Conservation (phyloP, 2,888 invertebrate genomes). For the Tridacna crocea region DNA sequence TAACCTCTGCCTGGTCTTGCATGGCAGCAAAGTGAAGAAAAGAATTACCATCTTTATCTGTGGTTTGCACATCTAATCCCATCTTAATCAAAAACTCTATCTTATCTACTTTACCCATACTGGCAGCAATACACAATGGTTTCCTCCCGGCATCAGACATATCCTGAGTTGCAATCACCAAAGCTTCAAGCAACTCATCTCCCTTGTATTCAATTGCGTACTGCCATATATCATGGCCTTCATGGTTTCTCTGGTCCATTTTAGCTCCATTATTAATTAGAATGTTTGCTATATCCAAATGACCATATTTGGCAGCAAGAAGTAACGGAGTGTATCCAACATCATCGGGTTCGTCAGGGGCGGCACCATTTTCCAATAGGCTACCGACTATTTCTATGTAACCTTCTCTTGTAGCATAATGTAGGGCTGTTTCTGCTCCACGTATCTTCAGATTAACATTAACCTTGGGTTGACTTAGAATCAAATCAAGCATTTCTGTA, state of each 20-base stretch:
- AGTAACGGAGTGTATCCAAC: conserved; percentile 78
- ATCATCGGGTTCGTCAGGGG: conserved; percentile 78
- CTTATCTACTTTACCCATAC: conserved; percentile 69
- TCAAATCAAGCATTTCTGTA: conserved; percentile 61
- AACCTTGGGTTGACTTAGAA: conserved; percentile 63
- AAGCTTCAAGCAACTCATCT: conserved; percentile 7
- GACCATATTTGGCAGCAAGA: conserved; percentile 75
- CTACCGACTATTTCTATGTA: conserved; percentile 71
- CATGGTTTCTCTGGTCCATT: conserved; percentile 70
- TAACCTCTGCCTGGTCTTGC: conserved; percentile 67
- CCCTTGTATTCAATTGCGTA: conserved; percentile 71
- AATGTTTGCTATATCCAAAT: conserved; percentile 65
- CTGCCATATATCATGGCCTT: conserved; percentile 77
- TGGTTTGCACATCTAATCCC: conserved; percentile 67
- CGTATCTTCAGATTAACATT: conserved; percentile 75
- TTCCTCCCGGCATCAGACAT: conserved; percentile 40
- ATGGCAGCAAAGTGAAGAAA: conserved; percentile 79
- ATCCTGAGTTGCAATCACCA: conserved; percentile 9
- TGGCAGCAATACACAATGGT: conserved; percentile 77
- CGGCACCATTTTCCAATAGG: conserved; percentile 75
- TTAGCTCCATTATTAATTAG: conserved; percentile 70
- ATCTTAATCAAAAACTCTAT: conserved; percentile 69
- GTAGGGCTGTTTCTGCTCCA: conserved; percentile 79
- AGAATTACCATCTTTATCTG: conserved; percentile 75
- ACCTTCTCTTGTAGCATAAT: conserved; percentile 82